phyloP scores from a whole-genome alignment of 2,797 vertebrate species.

The Microctenopoma lineatum region DNA sequence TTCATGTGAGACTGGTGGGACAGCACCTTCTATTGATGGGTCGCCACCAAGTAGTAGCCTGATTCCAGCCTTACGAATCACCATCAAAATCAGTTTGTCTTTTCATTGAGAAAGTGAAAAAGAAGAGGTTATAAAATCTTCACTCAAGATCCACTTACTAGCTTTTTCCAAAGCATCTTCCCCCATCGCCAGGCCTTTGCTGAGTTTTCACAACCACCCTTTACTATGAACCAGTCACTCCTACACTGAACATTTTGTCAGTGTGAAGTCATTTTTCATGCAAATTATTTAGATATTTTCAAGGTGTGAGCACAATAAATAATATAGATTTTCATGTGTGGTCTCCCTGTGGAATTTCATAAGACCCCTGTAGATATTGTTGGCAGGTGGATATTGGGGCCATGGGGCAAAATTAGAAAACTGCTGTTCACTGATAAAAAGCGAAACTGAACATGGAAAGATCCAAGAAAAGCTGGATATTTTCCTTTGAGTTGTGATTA shows the following conservation, averaged over 20 bases:
- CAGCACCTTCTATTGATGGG: too few species aligned
- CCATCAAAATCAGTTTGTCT: neutral
- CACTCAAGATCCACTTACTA: neutral
- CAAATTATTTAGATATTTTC: too few species aligned
- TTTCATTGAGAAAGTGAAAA: neutral
- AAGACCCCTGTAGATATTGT: too few species aligned
- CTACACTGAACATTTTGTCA: too few species aligned
- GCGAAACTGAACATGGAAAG: neutral
- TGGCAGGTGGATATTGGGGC: too few species aligned
- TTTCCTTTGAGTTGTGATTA: neutral
- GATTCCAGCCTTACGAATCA: neutral
- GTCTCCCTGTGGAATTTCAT: too few species aligned
- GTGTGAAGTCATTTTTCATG: too few species aligned
- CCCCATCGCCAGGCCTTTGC: neutral
- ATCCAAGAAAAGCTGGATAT: neutral
- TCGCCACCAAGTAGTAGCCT: too few species aligned
- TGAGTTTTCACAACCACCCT: conserved; percentile 10
- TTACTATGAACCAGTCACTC: too few species aligned
- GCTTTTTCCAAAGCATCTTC: neutral
- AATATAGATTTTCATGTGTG: too few species aligned
- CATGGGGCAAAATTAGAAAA: neutral
- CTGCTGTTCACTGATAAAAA: neutral
- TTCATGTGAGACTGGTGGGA: too few species aligned
- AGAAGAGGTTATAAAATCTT: neutral
- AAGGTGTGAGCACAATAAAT: too few species aligned